Percentiles rank a stretch among this genome's conserved stretches.
Evolutionary conservation across 2,888 invertebrate species (phyloP).

Genomic region (Hydropsyche betteni): DNA sequence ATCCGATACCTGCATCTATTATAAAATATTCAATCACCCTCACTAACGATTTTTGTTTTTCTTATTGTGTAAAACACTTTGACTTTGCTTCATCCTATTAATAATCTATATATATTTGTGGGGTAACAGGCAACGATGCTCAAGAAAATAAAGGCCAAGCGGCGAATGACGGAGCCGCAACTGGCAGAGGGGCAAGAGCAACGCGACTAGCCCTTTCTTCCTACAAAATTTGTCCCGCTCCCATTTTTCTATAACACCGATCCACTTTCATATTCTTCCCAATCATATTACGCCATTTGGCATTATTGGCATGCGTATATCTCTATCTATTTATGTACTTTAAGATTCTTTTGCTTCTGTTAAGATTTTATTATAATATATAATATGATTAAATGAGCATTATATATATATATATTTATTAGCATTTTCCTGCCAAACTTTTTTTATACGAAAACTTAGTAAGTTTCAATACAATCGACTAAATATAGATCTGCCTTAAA

Average conservation of each 20-base stretch:
- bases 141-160: conserved; percentile 99
- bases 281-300: conserved; percentile 51
- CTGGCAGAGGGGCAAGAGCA: conserved; percentile 76
- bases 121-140: conserved; percentile 96
- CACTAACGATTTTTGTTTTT: conserved; percentile 3
- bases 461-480: conserved; percentile 38
- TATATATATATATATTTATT: conserved; percentile 14
- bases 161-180: conserved; percentile 86
- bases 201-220: conserved; percentile 65
- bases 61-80: not conserved
- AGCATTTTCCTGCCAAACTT: conserved; percentile 21
- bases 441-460: conserved; percentile 32
- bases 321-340: conserved; percentile 49
- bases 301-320: conserved; percentile 52
- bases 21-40: not conserved
- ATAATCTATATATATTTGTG: conserved; percentile 39
- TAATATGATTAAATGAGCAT: conserved; percentile 41
- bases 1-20: not conserved
- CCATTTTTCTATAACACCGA: conserved; percentile 51
- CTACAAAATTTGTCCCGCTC: conserved; percentile 55
- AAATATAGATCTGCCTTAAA: conserved; percentile 19
- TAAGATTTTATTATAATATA: conserved; percentile 49
- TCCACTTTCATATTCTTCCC: conserved; percentile 52
- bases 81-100: not conserved
- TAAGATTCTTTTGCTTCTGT: conserved; percentile 51